Percentiles rank a stretch among this genome's conserved stretches.
These are phyloP conservation scores for Calameuta pallipes DNA, from an alignment of 2,888 invertebrate species.

Conservation along the genomic window DNA sequence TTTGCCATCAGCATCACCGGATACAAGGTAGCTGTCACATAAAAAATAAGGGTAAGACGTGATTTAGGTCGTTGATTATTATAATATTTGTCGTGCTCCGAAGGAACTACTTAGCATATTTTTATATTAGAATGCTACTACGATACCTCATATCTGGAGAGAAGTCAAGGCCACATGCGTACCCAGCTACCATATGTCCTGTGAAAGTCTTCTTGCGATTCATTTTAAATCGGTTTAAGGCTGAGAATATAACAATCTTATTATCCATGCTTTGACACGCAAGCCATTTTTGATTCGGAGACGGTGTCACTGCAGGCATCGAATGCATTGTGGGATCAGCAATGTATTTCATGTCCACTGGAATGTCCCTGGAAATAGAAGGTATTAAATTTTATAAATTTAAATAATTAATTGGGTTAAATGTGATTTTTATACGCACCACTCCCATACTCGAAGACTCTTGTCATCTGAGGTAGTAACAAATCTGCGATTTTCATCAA, in stretches of 20 bases:
- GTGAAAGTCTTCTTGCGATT: constrained; percentile 98
- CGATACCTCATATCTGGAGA: constrained; percentile 96
- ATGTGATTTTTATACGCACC: constrained; percentile 67
- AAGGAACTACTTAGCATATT: not conserved
- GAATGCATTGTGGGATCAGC: constrained; percentile 99
- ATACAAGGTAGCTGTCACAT: constrained; percentile 88
- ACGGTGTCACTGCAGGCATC: constrained; percentile 94
- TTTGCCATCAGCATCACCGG: constrained; percentile 99
- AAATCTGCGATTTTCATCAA: constrained; percentile 97
- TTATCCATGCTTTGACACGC: constrained; percentile 99
- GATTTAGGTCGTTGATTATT: not conserved
- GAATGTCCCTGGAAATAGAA: constrained; percentile 76
- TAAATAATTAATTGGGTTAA: constrained; percentile 1
- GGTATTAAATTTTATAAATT: constrained; percentile 2
- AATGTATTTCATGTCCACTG: constrained; percentile 99
- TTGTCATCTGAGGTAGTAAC: constrained; percentile 99
- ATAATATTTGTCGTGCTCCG: not conserved
- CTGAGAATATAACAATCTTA: constrained; percentile 97
- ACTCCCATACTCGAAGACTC: constrained; percentile 98
- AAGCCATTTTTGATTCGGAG: constrained; percentile 98
- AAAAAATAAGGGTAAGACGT: constrained; percentile 3
- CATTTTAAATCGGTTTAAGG: constrained; percentile 96
- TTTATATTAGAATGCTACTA: not conserved
- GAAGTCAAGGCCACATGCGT: constrained; percentile 96
- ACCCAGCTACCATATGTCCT: constrained; percentile 99